Evolutionary conservation across 2,888 invertebrate genomes (phyloP), one percentile per base, ranked within the genome.

Genomic region (Seladonia tumulorum): DNA sequence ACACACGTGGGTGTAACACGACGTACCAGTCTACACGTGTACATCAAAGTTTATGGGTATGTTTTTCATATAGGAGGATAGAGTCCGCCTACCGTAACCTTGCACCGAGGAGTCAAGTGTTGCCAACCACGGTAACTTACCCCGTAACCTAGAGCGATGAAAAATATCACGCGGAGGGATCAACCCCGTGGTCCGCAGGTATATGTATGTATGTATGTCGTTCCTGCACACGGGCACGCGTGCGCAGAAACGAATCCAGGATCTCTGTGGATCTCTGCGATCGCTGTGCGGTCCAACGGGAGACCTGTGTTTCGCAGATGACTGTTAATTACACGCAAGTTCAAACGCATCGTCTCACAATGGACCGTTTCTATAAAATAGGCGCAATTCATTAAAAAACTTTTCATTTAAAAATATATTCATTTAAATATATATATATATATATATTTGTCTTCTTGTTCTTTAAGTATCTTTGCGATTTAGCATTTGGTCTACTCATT

Each of bases 121-220:
- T 90, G 85, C 90, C 90, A 89, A 89, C 89, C 91, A 87, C 85
- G 85, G 90, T 90, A 90, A 90, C 86, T 88, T 90, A 90, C 89
- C 90, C 89, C 88, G 88, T 90, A 90, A 88, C 90, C 90, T 86
- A 89, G 87, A 89, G 87, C 83, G 79, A 81, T 83, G 86, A 89
- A 90, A 88, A 90, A 89, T 89, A 89, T 79, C 81, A 45, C 74
- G 70, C 76, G 53, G 35, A 70, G 47, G 60, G 78, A 86, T 84
- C 81, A 74, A 75, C 84, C 78, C 81, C 35, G 29, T 16, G 71
- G 22, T 45, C 42, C 57, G 42, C 45, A 29, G 60, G 71, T 72
- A 57, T 60, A 47, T 70, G 45, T 63, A 35, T 35, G 3, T 60
- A 47, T 70, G 45, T 63, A 35, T 35, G 3, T 63, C 60, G 60